Conservation (phyloP, 2,888 invertebrate species). For the Plebejus argus region DNA sequence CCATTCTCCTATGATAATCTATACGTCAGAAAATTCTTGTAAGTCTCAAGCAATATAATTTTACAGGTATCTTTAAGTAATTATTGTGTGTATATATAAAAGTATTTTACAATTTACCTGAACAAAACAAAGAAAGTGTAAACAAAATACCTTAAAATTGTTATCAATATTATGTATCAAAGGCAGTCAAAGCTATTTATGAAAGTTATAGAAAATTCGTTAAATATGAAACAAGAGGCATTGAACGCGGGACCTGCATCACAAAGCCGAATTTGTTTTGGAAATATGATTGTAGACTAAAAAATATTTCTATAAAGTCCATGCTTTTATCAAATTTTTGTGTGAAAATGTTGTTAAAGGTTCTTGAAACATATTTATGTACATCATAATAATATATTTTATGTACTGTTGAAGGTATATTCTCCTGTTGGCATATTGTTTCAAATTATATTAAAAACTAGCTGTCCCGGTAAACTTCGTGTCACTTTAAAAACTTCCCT, state of each 20-base stretch:
- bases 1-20: too few species aligned
- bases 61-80: too few species aligned
- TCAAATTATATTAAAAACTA: too few species aligned
- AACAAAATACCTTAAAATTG: constrained; percentile 5
- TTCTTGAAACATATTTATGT: background rate
- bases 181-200: constrained; percentile 5
- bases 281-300: background rate
- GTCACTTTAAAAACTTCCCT: too few species aligned
- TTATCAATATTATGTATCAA: background rate
- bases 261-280: constrained; percentile 17
- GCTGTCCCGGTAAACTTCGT: too few species aligned
- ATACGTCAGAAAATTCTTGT: too few species aligned
- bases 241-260: background rate
- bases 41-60: too few species aligned
- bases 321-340: background rate
- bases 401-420: too few species aligned
- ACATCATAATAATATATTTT: too few species aligned
- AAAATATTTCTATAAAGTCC: constrained; percentile 7
- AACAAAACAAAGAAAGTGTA: background rate
- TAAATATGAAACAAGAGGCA: background rate
- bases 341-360: background rate
- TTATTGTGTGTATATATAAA: too few species aligned
- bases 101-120: too few species aligned
- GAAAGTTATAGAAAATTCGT: background rate
- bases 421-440: too few species aligned